phyloP scores from a whole-genome alignment of 30 jellyfish, hydroid and myxozoan genomes.

The Rhopilema esculentum region DNA sequence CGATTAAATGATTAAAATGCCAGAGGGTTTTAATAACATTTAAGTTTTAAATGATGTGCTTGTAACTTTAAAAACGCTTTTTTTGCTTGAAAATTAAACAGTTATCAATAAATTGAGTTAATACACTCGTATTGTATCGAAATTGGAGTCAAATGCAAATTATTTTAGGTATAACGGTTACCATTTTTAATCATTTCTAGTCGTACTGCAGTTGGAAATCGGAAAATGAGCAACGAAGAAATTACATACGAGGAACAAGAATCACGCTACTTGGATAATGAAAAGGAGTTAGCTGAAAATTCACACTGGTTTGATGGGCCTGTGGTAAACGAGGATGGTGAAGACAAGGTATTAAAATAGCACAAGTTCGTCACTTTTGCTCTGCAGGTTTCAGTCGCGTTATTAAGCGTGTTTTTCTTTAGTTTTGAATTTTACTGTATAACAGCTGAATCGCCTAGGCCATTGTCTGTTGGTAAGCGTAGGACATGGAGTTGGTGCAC shows the following conservation, averaged over 20 bases:
- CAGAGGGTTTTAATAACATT: too few species aligned
- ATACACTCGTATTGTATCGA: not conserved
- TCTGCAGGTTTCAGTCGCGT: not conserved
- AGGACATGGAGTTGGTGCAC: not conserved
- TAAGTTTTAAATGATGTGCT: too few species aligned
- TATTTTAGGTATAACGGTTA: not conserved
- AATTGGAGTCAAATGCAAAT: not conserved
- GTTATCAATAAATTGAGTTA: not conserved
- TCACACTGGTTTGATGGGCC: not conserved
- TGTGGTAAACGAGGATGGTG: not conserved
- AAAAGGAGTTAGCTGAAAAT: constrained; percentile 3
- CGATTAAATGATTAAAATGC: too few species aligned
- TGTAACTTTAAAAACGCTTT: too few species aligned
- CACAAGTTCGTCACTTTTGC: not conserved
- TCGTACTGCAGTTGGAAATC: not conserved
- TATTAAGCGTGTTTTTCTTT: too few species aligned
- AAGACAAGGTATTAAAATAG: constrained; percentile 2
- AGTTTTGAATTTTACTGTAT: not conserved
- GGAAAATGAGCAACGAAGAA: constrained; percentile 49
- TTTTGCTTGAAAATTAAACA: too few species aligned
- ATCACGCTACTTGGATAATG: constrained; percentile 3
- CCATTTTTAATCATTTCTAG: not conserved
- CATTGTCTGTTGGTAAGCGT: not conserved
- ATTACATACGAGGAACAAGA: not conserved
- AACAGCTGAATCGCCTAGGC: not conserved